Evolutionary conservation across 2,797 vertebrate species (phyloP), one percentile per base, ranked within the genome.

Genomic region (Perodicticus potto): DNA sequence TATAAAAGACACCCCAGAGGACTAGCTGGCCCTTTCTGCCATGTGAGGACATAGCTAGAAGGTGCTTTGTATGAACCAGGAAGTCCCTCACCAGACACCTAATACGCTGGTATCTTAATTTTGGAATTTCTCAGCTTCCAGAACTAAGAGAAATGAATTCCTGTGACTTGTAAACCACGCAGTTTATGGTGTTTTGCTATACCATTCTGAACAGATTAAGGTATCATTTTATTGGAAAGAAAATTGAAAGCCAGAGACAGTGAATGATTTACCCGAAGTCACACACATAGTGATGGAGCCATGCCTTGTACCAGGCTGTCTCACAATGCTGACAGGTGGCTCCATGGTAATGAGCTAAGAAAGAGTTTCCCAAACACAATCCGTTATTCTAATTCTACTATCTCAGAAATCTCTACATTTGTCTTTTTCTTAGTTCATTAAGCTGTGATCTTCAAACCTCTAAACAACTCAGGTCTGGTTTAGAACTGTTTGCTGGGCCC

Each of bases 141-240:
- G 40, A 57, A 32, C 34, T 22, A 20, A 27, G 20, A 8, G 0
- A 4, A 82, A 72, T 37, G 43, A 29, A 49, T 69, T 40, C 63
- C 49, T 59, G 37, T 70, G 25, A 27, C 19, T 49, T 61, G 7
- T 11, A 40, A 34, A 16, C 32, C 12, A 37, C 43, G 8, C 25
- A 45, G 1, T 40, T 40, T 61, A 45, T 55, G 19, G 25, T 37
- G 37, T 49, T 61, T 37, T 72, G 29, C 40, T 27, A 17, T 5
- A 32, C 29, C 40, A 70, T 9, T 32, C 70, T 11, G 17, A 57
- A 20, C 9, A 53, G 19, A 93, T 61, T 77, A 74, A 55, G 5
- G 34, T 8, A 14, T 65, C 40, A 61, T 83, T 73, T 86, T 72
- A 34, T 12, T 76, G 49, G 91, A 63, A 82, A 93, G 34, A 76